Conservation (phyloP, 2,888 invertebrate genomes). For the Diaphora mendica region DNA sequence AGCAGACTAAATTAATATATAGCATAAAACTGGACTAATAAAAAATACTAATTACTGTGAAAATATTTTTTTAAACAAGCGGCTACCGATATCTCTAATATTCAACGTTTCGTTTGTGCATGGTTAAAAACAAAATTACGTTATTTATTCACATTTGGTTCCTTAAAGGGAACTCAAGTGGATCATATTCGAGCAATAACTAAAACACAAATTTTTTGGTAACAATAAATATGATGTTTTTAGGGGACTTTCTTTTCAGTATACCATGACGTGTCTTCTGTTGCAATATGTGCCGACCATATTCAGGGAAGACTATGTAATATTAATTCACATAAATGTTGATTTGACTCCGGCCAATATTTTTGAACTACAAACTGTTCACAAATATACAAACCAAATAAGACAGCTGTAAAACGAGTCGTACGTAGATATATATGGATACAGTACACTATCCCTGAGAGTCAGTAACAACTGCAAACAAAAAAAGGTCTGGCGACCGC, state of each 20-base stretch:
- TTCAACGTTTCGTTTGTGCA: not conserved
- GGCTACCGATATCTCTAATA: not conserved
- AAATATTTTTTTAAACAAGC: not conserved
- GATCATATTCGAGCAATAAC: no score
- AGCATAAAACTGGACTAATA: not conserved
- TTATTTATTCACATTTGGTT: not conserved
- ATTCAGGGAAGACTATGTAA: not conserved
- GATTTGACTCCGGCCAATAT: constrained; percentile 24
- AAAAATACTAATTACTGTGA: not conserved
- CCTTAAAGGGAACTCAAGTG: not conserved
- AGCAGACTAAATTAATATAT: not conserved
- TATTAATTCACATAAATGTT: constrained; percentile 7
- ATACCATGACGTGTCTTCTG: not conserved
- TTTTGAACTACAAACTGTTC: constrained; percentile 46
- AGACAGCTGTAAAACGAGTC: constrained; percentile 51
- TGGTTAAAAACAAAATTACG: not conserved
- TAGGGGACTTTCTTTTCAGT: not conserved
- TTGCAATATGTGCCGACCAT: not conserved
- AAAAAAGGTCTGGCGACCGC: constrained; percentile 74
- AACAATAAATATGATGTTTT: not conserved
- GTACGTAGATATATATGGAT: constrained; percentile 63
- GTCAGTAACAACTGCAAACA: constrained; percentile 67
- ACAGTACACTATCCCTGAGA: constrained; percentile 64
- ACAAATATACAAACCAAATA: constrained; percentile 52
- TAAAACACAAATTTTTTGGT: no score